Conservation (phyloP, 1,140 invertebrate species). For the Ceratina australensis region DNA sequence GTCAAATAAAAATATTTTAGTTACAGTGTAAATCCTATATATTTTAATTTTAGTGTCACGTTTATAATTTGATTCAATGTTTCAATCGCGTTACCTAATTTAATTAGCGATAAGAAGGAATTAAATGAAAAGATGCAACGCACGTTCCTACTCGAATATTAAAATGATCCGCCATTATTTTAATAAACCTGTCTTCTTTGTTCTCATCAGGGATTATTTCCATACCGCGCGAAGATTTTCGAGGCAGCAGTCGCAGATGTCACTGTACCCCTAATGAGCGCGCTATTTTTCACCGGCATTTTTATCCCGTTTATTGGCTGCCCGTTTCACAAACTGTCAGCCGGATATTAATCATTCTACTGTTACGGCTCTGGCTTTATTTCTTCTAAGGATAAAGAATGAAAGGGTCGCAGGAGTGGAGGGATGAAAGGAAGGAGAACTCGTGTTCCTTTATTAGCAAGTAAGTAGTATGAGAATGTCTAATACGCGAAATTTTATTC, state of each 20-base stretch:
- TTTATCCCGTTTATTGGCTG: slow-evolving; percentile 81
- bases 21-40: too few relatives aligned
- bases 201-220: slow-evolving; percentile 31
- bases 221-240: slow-evolving; percentile 40
- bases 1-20: too few relatives aligned
- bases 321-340: slow-evolving; percentile 79
- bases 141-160: slow-evolving; percentile 76
- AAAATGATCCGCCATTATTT: slow-evolving; percentile 79
- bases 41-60: too few relatives aligned
- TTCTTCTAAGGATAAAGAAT: slow-evolving; percentile 75
- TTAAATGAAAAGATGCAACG: slow-evolving; percentile 74
- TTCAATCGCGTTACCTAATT: slow-evolving; percentile 2
- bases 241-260: slow-evolving; percentile 76
- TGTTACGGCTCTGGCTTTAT: slow-evolving; percentile 76
- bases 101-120: slow-evolving; percentile 37
- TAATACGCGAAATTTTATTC: slow-evolving; percentile 44
- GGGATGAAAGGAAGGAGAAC: slow-evolving; percentile 25
- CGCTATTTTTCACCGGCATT: slow-evolving; percentile 81
- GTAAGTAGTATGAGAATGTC: slow-evolving; percentile 67
- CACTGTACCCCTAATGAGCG: slow-evolving; percentile 79
- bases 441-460: slow-evolving; percentile 64
- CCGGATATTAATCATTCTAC: slow-evolving; percentile 79
- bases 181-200: slow-evolving; percentile 73
- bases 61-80: neutral
- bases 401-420: slow-evolving; percentile 44